A percentile compares a stretch with the other conserved stretches of the same genome.
Conservation (phyloP, 92 coral and sea anemone species). For the Muricea muricata region DNA sequence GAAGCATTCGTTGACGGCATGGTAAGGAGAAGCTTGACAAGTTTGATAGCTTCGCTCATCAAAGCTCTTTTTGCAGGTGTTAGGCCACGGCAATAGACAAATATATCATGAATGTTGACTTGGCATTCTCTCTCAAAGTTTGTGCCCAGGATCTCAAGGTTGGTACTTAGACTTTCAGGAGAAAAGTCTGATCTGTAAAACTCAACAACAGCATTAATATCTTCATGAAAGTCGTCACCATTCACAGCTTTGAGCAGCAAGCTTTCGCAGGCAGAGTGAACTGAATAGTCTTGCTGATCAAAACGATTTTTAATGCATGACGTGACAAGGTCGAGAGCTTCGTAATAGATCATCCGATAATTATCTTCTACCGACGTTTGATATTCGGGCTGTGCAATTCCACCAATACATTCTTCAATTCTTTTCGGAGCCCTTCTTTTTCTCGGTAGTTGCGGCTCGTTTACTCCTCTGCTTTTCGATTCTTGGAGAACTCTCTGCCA, state of each 20-base stretch:
- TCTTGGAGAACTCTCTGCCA: background rate
- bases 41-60: conserved; percentile 9
- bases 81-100: background rate
- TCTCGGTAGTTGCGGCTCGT: conserved; percentile 6
- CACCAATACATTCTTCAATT: too few relatives aligned
- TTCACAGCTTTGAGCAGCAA: conserved; percentile 29
- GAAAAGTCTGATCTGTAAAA: conserved; percentile 32
- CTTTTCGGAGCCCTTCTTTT: conserved; percentile 18
- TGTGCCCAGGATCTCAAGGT: conserved; percentile 10
- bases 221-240: background rate
- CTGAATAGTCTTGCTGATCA: too few relatives aligned
- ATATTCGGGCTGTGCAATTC: too few relatives aligned
- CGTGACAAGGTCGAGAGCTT: conserved; percentile 16
- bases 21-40: background rate
- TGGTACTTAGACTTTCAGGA: conserved; percentile 2
- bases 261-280: too few relatives aligned
- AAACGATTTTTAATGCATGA: conserved; percentile 1
- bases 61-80: conserved; percentile 17
- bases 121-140: background rate
- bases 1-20: conserved; percentile 1
- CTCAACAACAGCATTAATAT: too few relatives aligned
- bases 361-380: too few relatives aligned
- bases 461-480: background rate
- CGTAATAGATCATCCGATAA: background rate
- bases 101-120: conserved; percentile 4